Base-by-base conservation (phyloP, 2,888 invertebrate species). In the Mylabris sibirica region DNA sequence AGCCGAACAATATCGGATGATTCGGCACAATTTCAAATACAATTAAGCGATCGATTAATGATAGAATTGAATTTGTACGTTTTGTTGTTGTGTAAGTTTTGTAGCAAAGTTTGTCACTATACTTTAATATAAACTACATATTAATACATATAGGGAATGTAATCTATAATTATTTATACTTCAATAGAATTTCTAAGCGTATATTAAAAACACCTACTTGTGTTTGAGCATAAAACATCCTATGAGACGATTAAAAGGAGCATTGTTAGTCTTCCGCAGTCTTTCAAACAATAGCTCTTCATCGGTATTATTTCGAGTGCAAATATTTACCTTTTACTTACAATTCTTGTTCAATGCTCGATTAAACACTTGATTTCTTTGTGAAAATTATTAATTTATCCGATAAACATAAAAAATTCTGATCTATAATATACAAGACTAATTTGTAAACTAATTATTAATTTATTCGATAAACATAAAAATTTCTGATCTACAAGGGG, bases 131-230 rank as follows among this genome's bases (percentile, higher is more conserved):
- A n/a, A n/a, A n/a, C 30, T 30, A 8, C 30, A 30, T 30, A 6
- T 6, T 30, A 30, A 30, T 30, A 30, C 30, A 75, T 73, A 67
- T 35, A 60, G 69, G 66, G 69, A 68, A 65, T 72, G 70, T 68
- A 67, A 53, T 62, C 60, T 67, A 65, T 72, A 72, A 72, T 74
- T 71, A 65, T 44, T 74, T 71, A 65, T 2, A 44, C 6, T 14
- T 17, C n/a, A 44, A 44, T 44, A 44, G 44, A 44, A 44, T 44
- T 44, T 44, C 44, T 3, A 44, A 44, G 44, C 61, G 67, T 68
- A 72, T 71, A 68, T 70, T 73, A 69, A 70, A 30, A 72, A 74
- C 73, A 74, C 73, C 73, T 72, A 72, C 75, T 64, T 17, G 44
- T 6, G n/a, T 44, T 44, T 57, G 24, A 57, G 22, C 20, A 53